phyloP scores from a whole-genome alignment of 2,888 invertebrate genomes.

The Orthosia gothica region DNA sequence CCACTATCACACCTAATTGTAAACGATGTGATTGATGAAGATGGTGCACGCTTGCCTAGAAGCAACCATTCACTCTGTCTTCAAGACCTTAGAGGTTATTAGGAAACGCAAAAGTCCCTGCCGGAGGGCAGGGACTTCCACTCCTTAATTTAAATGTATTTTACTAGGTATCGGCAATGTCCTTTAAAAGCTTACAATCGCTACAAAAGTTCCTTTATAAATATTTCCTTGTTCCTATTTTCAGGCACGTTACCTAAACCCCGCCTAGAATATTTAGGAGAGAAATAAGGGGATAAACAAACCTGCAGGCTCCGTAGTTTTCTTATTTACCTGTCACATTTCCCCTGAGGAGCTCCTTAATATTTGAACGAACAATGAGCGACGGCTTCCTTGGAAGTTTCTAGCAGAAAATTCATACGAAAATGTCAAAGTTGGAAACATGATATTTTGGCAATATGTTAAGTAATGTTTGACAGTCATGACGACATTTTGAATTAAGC shows the following conservation, averaged over 20 bases:
- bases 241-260: slow-evolving; percentile 10
- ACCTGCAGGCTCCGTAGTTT: slow-evolving; percentile 34
- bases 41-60: no score
- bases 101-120: no score
- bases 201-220: background rate
- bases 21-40: no score
- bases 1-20: no score
- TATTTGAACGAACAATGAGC: slow-evolving; percentile 59
- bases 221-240: slow-evolving; percentile 16
- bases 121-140: no score
- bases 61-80: no score
- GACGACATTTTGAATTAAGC: background rate
- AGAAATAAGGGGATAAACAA: slow-evolving; percentile 38
- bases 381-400: slow-evolving; percentile 38
- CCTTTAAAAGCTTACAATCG: background rate
- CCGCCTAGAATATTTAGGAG: slow-evolving; percentile 19
- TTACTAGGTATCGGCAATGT: background rate
- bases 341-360: slow-evolving; percentile 53
- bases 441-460: slow-evolving; percentile 11
- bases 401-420: slow-evolving; percentile 27
- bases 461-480: background rate
- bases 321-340: slow-evolving; percentile 62
- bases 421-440: slow-evolving; percentile 20
- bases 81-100: no score
- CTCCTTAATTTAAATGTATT: background rate